These are phyloP conservation scores for Bufo gargarizans DNA, from an alignment of 2,113 vertebrate genomes.

Conservation along the genomic window DNA sequence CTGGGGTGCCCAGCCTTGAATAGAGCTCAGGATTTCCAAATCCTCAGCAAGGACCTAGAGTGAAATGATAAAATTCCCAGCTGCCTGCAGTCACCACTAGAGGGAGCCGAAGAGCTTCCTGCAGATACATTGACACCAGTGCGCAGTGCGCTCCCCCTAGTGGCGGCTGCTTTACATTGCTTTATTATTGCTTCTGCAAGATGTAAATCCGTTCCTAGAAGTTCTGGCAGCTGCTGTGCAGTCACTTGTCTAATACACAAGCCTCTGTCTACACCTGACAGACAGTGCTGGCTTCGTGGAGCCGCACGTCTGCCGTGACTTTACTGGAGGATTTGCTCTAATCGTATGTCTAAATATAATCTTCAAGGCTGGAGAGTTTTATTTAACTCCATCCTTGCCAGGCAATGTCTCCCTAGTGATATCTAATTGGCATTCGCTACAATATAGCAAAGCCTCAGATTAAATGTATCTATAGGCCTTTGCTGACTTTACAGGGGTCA, in stretches of 20 bases:
- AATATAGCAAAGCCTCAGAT: neutral
- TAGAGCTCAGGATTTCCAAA: neutral
- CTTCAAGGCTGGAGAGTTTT: neutral
- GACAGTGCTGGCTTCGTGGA: too few relatives aligned
- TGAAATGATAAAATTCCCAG: neutral
- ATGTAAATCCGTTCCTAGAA: too few relatives aligned
- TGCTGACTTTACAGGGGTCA: neutral
- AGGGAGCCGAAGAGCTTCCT: neutral
- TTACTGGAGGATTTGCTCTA: neutral
- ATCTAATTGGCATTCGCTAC: neutral
- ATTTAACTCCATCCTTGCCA: neutral
- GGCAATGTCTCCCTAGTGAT: neutral
- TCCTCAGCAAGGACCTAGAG: neutral
- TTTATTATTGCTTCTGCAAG: too few relatives aligned
- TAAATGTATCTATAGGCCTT: neutral
- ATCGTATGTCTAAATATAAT: too few relatives aligned
- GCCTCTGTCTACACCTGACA: neutral
- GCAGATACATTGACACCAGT: neutral
- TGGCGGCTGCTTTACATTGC: neutral
- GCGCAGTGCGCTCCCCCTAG: neutral
- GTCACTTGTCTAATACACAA: neutral
- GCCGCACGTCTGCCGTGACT: neutral
- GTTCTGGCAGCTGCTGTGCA: neutral
- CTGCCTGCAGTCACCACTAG: neutral
- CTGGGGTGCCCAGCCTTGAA: too few relatives aligned